These are phyloP conservation scores for Platyura marginata DNA, from an alignment of 1,140 invertebrate genomes.

Conservation along the genomic window DNA sequence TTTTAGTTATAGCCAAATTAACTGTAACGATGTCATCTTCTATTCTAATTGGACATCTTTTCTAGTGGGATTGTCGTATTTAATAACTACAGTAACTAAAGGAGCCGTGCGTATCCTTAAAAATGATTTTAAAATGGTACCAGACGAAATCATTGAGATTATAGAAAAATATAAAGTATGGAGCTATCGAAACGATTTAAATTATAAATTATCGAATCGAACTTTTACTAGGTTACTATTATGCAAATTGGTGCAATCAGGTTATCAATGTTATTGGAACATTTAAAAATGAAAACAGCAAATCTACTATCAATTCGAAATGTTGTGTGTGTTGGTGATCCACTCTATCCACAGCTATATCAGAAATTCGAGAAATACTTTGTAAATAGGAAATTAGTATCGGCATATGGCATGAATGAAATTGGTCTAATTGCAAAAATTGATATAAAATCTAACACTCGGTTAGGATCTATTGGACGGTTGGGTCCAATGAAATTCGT, in stretches of 20 bases:
- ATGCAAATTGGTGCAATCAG: neutral
- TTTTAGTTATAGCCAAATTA: no score
- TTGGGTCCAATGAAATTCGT: neutral
- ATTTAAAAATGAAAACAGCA: neutral
- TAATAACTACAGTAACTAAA: no score
- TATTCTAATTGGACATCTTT: no score
- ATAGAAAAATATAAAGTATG: no score
- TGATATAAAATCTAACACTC: neutral
- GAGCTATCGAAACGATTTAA: no score
- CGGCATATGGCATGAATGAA: neutral
- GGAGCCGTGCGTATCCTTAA: no score
- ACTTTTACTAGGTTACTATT: no score
- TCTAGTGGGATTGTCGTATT: no score
- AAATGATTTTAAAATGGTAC: no score
- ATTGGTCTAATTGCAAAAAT: neutral
- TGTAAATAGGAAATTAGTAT: neutral
- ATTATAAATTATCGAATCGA: no score
- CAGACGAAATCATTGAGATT: no score
- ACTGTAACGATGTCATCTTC: no score
- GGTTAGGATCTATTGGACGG: neutral
- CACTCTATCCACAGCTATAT: neutral
- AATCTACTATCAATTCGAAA: neutral
- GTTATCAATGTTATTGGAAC: neutral
- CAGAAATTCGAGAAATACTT: neutral
- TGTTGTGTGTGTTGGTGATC: neutral